Percentiles rank a stretch among this genome's conserved stretches.
Conservation (phyloP, 2,797 vertebrate genomes). For the Danio jaintianensis region DNA sequence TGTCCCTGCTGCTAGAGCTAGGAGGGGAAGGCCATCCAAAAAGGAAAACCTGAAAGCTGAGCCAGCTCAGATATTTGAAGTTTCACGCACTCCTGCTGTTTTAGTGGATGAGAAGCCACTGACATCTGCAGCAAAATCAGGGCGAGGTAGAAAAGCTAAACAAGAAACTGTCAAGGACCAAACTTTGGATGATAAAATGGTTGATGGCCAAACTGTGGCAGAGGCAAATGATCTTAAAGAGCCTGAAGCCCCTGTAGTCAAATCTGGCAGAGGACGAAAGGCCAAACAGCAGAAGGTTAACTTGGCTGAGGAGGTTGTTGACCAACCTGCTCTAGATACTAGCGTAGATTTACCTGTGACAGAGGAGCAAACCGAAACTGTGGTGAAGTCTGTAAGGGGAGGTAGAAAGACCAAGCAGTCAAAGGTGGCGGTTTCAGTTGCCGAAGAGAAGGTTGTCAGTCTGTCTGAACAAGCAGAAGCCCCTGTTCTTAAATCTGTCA, state of each 20-base stretch:
- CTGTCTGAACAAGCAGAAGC: neutral
- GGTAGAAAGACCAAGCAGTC: constrained; percentile 61
- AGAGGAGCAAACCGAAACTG: neutral
- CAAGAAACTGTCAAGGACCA: neutral
- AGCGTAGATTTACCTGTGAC: constrained; percentile 8
- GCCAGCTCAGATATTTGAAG: neutral
- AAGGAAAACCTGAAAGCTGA: neutral
- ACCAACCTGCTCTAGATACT: constrained; percentile 30
- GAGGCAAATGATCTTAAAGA: neutral
- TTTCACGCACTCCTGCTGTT: neutral
- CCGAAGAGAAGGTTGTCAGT: constrained; percentile 7
- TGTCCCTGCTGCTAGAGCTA: constrained; percentile 24
- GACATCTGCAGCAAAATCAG: constrained; percentile 55
- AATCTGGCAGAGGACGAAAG: constrained; percentile 37
- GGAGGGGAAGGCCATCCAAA: constrained; percentile 23
- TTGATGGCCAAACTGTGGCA: neutral
- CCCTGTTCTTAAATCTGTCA: constrained; percentile 6
- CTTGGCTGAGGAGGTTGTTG: constrained; percentile 23
- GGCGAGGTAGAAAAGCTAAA: constrained; percentile 57
- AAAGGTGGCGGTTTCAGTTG: constrained; percentile 4
- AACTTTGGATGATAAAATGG: neutral
- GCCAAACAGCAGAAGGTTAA: constrained; percentile 37
- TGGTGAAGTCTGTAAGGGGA: constrained; percentile 56
- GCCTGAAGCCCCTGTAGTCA: constrained; percentile 15
- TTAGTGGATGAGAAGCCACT: constrained; percentile 29